A percentile compares a stretch with the other conserved stretches of the same genome.
These are phyloP conservation scores for Coryphaenoides rupestris DNA, from an alignment of 2,113 vertebrate genomes.

Conservation along the genomic window DNA sequence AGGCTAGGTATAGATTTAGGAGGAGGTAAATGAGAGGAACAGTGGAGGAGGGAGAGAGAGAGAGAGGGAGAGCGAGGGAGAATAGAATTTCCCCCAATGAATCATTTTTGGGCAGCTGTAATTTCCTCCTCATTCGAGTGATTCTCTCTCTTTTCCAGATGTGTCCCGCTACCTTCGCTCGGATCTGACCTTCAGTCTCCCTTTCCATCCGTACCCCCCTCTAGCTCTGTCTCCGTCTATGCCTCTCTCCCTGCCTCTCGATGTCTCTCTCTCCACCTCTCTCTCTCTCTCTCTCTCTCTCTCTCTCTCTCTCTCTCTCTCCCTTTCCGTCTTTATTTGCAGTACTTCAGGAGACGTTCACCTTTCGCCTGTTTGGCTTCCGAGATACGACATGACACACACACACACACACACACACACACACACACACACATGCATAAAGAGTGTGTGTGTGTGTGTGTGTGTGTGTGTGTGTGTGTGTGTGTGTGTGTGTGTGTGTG, in stretches of 20 bases:
- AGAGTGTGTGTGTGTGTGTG: too few relatives aligned
- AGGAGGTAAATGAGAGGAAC: background rate
- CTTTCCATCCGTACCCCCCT: conserved; percentile 30
- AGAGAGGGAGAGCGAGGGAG: conserved; percentile 31
- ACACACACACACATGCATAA: too few relatives aligned
- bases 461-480: too few relatives aligned
- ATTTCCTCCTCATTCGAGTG: conserved; percentile 66
- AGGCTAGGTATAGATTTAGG: background rate
- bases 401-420: too few relatives aligned
- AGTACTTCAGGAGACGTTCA: too few relatives aligned
- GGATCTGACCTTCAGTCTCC: conserved; percentile 52
- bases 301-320: conserved; percentile 12
- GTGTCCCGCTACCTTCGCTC: conserved; percentile 57
- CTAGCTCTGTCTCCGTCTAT: background rate
- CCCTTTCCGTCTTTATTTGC: background rate
- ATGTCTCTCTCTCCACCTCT: too few relatives aligned
- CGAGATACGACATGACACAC: too few relatives aligned
- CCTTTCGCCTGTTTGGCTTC: too few relatives aligned
- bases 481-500: too few relatives aligned
- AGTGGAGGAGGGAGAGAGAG: conserved; percentile 28
- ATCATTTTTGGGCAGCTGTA: conserved; percentile 71
- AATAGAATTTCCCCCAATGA: conserved; percentile 71
- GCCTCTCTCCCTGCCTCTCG: too few relatives aligned
- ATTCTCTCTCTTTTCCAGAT: conserved; percentile 70
- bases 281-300: conserved; percentile 15